Evolutionary conservation across 2,888 invertebrate species (phyloP).

Genomic region (Steinernema scapterisci): DNA sequence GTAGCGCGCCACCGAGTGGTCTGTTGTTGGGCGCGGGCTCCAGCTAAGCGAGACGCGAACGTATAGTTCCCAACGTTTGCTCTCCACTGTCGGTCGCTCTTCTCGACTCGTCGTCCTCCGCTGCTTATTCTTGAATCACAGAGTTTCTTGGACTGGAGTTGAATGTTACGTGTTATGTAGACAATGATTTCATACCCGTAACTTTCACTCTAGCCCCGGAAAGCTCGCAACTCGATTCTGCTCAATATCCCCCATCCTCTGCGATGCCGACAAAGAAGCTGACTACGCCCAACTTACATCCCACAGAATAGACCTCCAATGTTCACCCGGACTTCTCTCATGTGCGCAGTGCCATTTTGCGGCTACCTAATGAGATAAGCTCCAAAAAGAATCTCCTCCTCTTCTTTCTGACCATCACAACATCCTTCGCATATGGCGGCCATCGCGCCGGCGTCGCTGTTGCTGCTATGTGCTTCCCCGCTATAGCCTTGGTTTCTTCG

Average conservation of each 20-base stretch:
- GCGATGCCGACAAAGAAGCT: no score
- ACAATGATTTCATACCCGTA: slow-evolving; percentile 13
- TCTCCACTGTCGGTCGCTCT: neutral
- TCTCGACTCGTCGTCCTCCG: neutral
- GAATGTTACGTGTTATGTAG: slow-evolving; percentile 6
- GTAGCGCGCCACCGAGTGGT: slow-evolving; percentile 19
- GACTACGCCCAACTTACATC: no score
- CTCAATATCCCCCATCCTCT: neutral
- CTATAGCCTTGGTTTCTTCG: neutral
- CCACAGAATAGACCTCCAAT: neutral
- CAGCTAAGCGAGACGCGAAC: slow-evolving; percentile 6
- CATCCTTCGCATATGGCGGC: slow-evolving; percentile 16
- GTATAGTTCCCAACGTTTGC: neutral
- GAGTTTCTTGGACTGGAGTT: slow-evolving; percentile 21
- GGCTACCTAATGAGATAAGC: slow-evolving; percentile 20
- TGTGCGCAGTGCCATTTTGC: slow-evolving; percentile 13
- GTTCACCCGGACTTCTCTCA: neutral
- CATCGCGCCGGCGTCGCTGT: neutral
- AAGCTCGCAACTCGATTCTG: neutral
- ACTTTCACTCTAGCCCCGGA: slow-evolving; percentile 19
- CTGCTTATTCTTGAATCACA: neutral
- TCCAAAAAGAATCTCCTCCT: neutral
- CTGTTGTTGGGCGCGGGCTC: neutral
- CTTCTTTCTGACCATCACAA: slow-evolving; percentile 22
- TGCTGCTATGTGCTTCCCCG: neutral